These are phyloP conservation scores for Channallabes apus DNA, from an alignment of 2,797 vertebrate genomes.

Conservation along the genomic window DNA sequence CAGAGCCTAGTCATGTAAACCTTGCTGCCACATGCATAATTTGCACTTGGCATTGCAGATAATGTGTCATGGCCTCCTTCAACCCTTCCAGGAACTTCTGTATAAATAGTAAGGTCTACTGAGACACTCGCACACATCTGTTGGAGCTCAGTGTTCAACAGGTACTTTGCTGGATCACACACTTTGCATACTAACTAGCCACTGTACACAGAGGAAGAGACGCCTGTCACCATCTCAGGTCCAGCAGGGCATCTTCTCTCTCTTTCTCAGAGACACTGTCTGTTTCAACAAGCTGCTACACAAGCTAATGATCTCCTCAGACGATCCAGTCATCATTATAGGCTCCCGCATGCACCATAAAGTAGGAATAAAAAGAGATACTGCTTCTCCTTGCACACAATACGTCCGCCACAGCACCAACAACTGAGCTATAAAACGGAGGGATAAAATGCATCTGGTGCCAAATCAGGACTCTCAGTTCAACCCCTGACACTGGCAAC, in stretches of 20 bases:
- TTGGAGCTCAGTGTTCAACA: slow-evolving; percentile 36
- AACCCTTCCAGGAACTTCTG: background rate
- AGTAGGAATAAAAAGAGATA: background rate
- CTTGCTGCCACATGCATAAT: slow-evolving; percentile 36
- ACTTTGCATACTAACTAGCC: slow-evolving; percentile 38
- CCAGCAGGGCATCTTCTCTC: slow-evolving; percentile 3
- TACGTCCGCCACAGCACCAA: background rate
- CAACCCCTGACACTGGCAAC: background rate
- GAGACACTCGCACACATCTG: slow-evolving; percentile 29
- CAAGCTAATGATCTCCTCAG: slow-evolving; percentile 23
- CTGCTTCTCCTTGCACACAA: background rate
- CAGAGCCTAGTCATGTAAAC: slow-evolving; percentile 16
- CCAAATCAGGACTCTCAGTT: background rate
- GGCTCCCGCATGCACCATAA: slow-evolving; percentile 9
- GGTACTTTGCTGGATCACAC: slow-evolving; percentile 38
- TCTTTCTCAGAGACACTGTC: background rate
- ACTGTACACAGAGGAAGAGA: background rate
- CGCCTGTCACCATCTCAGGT: slow-evolving; percentile 7
- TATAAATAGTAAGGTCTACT: slow-evolving; percentile 28
- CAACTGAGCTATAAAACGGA: background rate
- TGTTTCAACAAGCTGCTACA: slow-evolving; percentile 2
- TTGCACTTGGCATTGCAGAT: slow-evolving; percentile 38
- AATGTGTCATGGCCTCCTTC: slow-evolving; percentile 21
- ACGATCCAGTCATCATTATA: slow-evolving; percentile 1
- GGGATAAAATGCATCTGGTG: background rate